A percentile compares a stretch with the other conserved stretches of the same genome.
Conservation (phyloP, 2,888 invertebrate genomes). For the Odontomyia ornata region DNA sequence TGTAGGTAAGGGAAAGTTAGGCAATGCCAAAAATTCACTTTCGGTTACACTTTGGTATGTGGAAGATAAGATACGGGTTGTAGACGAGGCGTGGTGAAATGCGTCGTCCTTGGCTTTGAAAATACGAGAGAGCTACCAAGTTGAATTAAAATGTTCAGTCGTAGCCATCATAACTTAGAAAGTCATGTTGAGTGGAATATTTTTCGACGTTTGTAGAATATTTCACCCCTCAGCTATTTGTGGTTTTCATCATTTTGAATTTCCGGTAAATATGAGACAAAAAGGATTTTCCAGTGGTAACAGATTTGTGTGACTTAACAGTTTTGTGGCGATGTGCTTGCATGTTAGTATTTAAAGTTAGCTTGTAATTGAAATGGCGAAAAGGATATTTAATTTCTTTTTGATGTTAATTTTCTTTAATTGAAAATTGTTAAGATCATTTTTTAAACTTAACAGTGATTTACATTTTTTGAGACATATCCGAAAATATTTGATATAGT, state of each 20-base stretch:
- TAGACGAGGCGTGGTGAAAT: neutral
- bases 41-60: neutral
- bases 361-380: too few relatives aligned
- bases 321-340: too few relatives aligned
- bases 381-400: too few relatives aligned
- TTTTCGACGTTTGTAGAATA: slow-evolving; percentile 21
- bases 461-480: too few relatives aligned
- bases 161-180: slow-evolving; percentile 24
- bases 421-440: too few relatives aligned
- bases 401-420: too few relatives aligned
- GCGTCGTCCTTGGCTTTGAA: neutral
- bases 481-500: too few relatives aligned
- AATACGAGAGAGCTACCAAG: neutral
- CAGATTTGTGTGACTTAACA: too few relatives aligned
- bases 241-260: neutral
- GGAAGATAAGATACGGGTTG: neutral
- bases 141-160: slow-evolving; percentile 34
- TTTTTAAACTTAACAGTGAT: too few relatives aligned
- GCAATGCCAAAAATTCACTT: slow-evolving; percentile 32
- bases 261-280: neutral
- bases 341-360: too few relatives aligned
- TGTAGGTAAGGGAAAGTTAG: neutral
- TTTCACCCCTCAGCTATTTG: slow-evolving; percentile 7
- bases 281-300: neutral
- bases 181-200: neutral